Conservation (phyloP, 2,113 vertebrate species). For the Laticauda laticaudata region DNA sequence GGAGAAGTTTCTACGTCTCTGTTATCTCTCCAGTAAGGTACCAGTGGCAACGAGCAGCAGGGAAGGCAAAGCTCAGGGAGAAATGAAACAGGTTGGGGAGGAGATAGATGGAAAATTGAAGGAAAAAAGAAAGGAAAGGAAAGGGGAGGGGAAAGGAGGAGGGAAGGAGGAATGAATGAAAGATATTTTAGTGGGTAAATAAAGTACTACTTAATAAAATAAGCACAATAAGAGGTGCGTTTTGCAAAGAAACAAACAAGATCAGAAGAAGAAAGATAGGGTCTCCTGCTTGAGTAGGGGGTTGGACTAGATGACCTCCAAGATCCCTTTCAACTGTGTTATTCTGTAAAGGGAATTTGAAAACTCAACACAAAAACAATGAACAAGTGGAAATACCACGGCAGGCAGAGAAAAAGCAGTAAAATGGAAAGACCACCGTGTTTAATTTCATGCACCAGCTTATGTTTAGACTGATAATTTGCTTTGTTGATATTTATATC, state of each 20-base stretch:
- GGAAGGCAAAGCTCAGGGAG: conserved; percentile 29
- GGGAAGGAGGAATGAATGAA: neutral
- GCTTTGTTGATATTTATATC: neutral
- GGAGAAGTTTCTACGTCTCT: conserved; percentile 49
- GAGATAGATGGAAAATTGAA: neutral
- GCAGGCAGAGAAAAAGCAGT: neutral
- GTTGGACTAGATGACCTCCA: too few relatives aligned
- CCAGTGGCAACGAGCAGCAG: conserved; percentile 48
- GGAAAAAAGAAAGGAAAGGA: neutral
- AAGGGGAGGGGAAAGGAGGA: too few relatives aligned
- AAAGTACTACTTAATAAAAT: neutral
- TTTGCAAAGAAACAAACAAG: neutral
- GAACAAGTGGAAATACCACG: neutral
- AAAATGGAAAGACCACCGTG: neutral
- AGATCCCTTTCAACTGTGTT: too few relatives aligned
- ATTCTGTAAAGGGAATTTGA: neutral
- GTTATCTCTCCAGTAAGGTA: conserved; percentile 62
- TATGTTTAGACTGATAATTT: neutral
- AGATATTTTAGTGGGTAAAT: neutral
- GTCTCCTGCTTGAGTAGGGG: too few relatives aligned
- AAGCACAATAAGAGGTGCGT: neutral
- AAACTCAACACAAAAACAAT: neutral
- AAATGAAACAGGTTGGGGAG: neutral
- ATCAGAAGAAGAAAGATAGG: neutral
- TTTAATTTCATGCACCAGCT: neutral